A percentile compares a stretch with the other conserved stretches of the same genome.
Conservation (phyloP, 92 coral and sea anemone genomes). For the Palythoa grandis region DNA sequence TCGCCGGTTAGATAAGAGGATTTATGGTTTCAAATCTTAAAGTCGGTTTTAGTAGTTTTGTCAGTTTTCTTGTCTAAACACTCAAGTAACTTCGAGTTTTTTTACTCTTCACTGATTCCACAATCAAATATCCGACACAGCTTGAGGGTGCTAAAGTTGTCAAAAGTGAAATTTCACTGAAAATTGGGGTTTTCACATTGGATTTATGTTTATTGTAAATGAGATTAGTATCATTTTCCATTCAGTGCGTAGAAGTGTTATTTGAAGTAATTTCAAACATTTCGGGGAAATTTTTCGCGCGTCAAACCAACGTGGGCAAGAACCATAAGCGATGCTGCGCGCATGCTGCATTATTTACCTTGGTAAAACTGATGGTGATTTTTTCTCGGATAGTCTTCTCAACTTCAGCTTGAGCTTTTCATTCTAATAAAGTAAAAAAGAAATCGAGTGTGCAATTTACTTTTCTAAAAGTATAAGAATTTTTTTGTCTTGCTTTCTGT, state of each 20-base stretch:
- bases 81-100: slow-evolving; percentile 30
- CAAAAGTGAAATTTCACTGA: slow-evolving; percentile 33
- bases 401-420: not conserved
- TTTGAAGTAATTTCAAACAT: not conserved
- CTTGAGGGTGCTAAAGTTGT: slow-evolving; percentile 31
- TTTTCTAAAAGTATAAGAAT: not conserved
- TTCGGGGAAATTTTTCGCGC: slow-evolving; percentile 28
- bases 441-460: not conserved
- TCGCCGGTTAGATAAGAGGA: not conserved
- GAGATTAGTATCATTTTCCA: not conserved
- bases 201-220: not conserved
- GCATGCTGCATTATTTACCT: slow-evolving; percentile 18
- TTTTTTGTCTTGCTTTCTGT: not conserved
- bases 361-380: slow-evolving; percentile 19
- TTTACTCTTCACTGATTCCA: slow-evolving; percentile 40
- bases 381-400: slow-evolving; percentile 1
- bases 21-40: not conserved
- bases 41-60: slow-evolving; percentile 21
- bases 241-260: not conserved
- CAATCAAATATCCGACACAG: slow-evolving; percentile 14
- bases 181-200: not conserved
- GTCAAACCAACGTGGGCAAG: not conserved
- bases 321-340: not conserved
- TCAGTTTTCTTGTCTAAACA: slow-evolving; percentile 20
- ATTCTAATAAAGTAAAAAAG: not conserved